Percentiles rank a stretch among this genome's conserved stretches.
phyloP scores from a whole-genome alignment of 2,888 invertebrate species.

The Formica aserva region DNA sequence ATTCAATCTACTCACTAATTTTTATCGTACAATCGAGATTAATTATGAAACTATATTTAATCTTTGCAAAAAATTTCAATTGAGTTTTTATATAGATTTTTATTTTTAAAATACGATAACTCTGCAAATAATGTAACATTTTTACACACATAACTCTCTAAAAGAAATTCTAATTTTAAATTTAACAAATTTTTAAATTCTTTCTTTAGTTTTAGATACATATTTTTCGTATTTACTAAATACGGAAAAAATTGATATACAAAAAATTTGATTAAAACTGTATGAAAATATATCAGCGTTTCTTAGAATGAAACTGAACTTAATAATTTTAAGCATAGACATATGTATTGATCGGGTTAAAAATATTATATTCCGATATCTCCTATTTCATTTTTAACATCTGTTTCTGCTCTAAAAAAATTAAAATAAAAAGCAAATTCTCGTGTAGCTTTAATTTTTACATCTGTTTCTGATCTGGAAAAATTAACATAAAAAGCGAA shows the following conservation, averaged over 20 bases:
- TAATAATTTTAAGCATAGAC: background rate
- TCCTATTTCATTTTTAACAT: background rate
- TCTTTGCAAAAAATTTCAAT: background rate
- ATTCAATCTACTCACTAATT: background rate
- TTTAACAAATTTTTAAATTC: background rate
- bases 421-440: background rate
- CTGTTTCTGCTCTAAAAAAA: background rate
- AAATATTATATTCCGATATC: background rate
- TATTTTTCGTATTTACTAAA: background rate
- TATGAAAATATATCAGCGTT: background rate
- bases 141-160: background rate
- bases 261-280: background rate
- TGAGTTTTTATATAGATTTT: background rate
- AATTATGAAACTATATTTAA: background rate
- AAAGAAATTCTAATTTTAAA: background rate
- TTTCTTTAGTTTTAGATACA: background rate
- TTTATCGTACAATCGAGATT: background rate
- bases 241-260: background rate
- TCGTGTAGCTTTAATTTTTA: background rate
- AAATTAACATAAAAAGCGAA: background rate
- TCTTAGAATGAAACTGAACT: background rate
- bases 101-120: background rate
- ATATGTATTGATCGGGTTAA: background rate
- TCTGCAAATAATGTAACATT: background rate
- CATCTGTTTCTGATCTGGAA: background rate